Percentiles rank a stretch among this genome's conserved stretches.
phyloP scores from a whole-genome alignment of 2,797 vertebrate species.

The Micrastur ruficollis region DNA sequence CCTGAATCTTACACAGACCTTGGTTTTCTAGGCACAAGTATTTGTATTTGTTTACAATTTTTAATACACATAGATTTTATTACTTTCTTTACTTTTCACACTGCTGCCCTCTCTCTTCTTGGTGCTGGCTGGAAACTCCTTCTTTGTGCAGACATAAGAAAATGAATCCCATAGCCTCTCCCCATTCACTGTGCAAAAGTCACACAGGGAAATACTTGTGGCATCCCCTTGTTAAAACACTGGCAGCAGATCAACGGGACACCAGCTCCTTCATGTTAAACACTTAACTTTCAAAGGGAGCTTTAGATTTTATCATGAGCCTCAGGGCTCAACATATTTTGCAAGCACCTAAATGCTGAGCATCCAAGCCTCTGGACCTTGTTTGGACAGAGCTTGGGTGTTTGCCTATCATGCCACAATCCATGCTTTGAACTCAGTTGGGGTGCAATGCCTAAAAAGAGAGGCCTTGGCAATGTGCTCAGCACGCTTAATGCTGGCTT shows the following conservation, averaged over 20 bases:
- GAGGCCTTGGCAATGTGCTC: background rate
- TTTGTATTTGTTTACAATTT: constrained; percentile 22
- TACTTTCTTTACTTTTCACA: background rate
- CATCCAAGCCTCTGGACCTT: constrained; percentile 30
- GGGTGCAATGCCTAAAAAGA: background rate
- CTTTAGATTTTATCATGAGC: constrained; percentile 41
- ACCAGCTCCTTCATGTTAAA: constrained; percentile 20
- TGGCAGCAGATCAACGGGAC: constrained; percentile 46
- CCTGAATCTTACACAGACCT: background rate
- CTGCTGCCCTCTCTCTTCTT: background rate
- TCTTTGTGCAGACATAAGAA: background rate
- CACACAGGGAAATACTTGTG: constrained; percentile 1
- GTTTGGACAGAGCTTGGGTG: background rate
- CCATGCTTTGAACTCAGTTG: constrained; percentile 10
- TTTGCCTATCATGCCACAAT: background rate
- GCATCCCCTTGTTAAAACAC: constrained; percentile 33
- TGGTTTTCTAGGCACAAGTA: background rate
- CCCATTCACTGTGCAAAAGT: background rate
- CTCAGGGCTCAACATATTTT: constrained; percentile 61
- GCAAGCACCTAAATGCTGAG: constrained; percentile 27
- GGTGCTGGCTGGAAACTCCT: background rate
- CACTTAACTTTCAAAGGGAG: constrained; percentile 57
- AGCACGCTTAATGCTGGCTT: background rate
- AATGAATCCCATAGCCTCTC: background rate
- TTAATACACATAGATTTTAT: background rate